Conservation (phyloP, 1,140 invertebrate species). For the Penaeus vannamei region DNA sequence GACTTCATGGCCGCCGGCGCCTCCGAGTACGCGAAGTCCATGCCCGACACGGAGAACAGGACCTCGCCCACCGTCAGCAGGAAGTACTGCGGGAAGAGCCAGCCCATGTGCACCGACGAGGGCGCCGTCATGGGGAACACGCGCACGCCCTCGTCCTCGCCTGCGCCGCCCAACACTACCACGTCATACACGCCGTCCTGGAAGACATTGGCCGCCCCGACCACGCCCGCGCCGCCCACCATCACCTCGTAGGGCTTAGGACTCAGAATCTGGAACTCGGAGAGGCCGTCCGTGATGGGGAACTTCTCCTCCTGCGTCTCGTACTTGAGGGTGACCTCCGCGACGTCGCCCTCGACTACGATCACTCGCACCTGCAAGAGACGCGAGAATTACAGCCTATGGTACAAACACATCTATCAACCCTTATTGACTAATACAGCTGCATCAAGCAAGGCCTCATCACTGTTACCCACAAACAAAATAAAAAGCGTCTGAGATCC, state of each 20-base stretch:
- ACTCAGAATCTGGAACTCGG: conserved; percentile 40
- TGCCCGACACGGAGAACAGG: conserved; percentile 91
- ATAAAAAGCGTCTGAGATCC: too few species aligned
- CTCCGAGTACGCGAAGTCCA: conserved; percentile 91
- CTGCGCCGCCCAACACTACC: background rate
- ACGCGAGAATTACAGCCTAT: too few species aligned
- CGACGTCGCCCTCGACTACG: background rate
- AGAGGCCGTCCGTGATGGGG: conserved; percentile 14
- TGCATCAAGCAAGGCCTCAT: too few species aligned
- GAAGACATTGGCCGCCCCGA: conserved; percentile 43
- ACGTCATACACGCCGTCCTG: conserved; percentile 66
- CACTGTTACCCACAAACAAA: too few species aligned
- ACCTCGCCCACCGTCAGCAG: conserved; percentile 88
- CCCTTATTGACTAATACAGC: too few species aligned
- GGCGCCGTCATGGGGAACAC: conserved; percentile 75
- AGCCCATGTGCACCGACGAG: conserved; percentile 84
- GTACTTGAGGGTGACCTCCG: conserved; percentile 57
- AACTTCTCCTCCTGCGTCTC: conserved; percentile 42
- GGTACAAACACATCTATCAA: too few species aligned
- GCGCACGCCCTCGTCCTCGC: background rate
- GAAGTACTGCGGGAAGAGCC: conserved; percentile 89
- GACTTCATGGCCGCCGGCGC: conserved; percentile 92
- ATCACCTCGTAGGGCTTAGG: conserved; percentile 53
- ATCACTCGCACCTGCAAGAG: conserved; percentile 28
- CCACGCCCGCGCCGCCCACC: background rate